Evolutionary conservation across 2,113 vertebrate genomes (phyloP), one percentile per base, ranked within the genome.

Genomic region (Aspiorhynchus laticeps): DNA sequence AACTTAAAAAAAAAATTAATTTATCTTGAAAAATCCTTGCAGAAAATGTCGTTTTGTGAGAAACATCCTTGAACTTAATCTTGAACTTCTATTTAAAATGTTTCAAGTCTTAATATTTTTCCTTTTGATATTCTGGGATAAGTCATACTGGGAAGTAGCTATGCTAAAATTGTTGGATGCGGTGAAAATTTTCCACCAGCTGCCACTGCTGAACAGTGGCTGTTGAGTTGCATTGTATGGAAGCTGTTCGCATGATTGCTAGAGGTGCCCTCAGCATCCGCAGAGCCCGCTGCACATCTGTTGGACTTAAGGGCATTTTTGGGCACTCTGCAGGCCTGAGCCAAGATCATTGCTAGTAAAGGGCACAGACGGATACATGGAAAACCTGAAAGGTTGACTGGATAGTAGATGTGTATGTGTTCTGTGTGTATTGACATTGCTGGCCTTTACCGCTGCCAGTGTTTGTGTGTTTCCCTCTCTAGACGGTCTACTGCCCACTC

Each of bases 381-480:
- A 43, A 63, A 79, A 86, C 74, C 88, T 84, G 80, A 86, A 88
- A 84, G 80, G 48, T 86, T 88, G 77, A 28, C 65, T 84, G 74
- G 74, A 38, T 33, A 14, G 31, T 74, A 56, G 67, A 24, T 84
- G 48, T 74, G 85, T 75, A 41, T 56, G 69, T 75, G 59, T 85
- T 59, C 24, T 31, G 36, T 61, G 48, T 59, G 59, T 81, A 24
- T 71, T 85, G 88, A 83, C 80, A 83, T 83, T 71, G 26, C 61
- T 89, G 86, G 88, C 86, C 88, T 89, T 89, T 89, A 71, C 73
- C 28, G 71, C 87, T 89, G 88, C 83, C 83, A 82, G 80, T 48
- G 69, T 83, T 67, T 41, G 53, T 79, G 81, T 75, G 84, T 61
- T 80, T 79, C 28, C 67, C 69, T 85, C 88, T 77, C 78, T 79